Percentiles rank a stretch among this genome's conserved stretches.
These are phyloP conservation scores for Lepus timidus DNA, from an alignment of 2,113 vertebrate species.

Conservation along the genomic window DNA sequence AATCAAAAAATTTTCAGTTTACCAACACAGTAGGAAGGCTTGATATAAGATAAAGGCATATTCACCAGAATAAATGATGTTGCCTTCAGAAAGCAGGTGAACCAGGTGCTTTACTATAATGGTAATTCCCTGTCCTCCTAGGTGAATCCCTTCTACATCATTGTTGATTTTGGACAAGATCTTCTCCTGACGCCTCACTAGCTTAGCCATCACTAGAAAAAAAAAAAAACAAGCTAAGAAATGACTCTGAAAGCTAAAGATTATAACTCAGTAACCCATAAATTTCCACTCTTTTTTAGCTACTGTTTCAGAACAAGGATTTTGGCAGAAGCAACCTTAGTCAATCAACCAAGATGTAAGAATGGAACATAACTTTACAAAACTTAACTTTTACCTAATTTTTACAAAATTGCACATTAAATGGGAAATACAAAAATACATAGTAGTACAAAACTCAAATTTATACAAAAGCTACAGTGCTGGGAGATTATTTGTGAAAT, in stretches of 20 bases:
- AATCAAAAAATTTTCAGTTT: not conserved
- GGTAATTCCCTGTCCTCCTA: not conserved
- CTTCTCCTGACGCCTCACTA: not conserved
- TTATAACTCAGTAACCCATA: not conserved
- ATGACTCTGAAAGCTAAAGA: not conserved
- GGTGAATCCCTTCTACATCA: not conserved
- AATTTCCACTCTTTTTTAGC: not conserved
- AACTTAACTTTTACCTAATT: not conserved
- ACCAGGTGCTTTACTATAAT: not conserved
- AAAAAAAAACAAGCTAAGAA: not conserved
- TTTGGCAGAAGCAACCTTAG: not conserved
- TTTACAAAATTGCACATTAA: no score
- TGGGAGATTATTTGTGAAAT: not conserved
- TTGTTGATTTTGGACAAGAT: not conserved
- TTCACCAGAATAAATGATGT: not conserved
- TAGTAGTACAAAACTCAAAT: no score
- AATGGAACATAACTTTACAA: not conserved
- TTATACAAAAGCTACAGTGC: not conserved
- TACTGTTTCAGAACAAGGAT: not conserved
- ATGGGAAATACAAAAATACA: no score
- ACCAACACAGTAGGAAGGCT: not conserved
- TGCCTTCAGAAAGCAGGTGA: not conserved
- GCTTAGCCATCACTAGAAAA: not conserved
- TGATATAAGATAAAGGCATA: not conserved
- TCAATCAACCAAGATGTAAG: not conserved